phyloP scores from a whole-genome alignment of 2,888 invertebrate species.

The Xestia sexstrigata region DNA sequence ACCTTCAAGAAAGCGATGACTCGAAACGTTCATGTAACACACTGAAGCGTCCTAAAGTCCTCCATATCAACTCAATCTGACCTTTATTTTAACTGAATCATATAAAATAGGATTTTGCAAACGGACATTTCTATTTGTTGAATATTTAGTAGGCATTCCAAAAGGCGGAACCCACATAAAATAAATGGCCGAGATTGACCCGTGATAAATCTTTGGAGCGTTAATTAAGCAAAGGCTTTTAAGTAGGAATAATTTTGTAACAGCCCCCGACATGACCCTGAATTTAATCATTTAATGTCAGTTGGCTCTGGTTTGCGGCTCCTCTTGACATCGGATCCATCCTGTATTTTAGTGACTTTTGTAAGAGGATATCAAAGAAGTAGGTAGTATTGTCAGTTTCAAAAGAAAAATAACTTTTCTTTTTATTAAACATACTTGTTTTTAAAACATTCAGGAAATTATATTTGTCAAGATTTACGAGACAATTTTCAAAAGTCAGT shows the following conservation, averaged over 20 bases:
- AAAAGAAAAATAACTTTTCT: not conserved
- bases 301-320: constrained; percentile 8
- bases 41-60: constrained; percentile 23
- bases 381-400: not conserved
- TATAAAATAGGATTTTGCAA: constrained; percentile 57
- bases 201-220: constrained; percentile 70
- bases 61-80: constrained; percentile 25
- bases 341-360: constrained; percentile 7
- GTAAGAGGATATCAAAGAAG: not conserved
- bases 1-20: constrained; percentile 25
- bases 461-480: not conserved
- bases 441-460: not conserved
- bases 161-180: constrained; percentile 64
- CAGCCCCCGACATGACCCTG: constrained; percentile 46
- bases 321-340: constrained; percentile 17
- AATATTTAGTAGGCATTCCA: constrained; percentile 61
- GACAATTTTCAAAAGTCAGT: not conserved
- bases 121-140: constrained; percentile 62
- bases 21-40: constrained; percentile 26
- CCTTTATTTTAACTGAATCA: constrained; percentile 45
- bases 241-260: constrained; percentile 60
- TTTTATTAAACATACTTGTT: not conserved
- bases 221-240: constrained; percentile 68
- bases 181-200: constrained; percentile 69
- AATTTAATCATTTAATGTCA: constrained; percentile 52